phyloP scores from a whole-genome alignment of 2,113 vertebrate species.

The Lamprotornis superbus region DNA sequence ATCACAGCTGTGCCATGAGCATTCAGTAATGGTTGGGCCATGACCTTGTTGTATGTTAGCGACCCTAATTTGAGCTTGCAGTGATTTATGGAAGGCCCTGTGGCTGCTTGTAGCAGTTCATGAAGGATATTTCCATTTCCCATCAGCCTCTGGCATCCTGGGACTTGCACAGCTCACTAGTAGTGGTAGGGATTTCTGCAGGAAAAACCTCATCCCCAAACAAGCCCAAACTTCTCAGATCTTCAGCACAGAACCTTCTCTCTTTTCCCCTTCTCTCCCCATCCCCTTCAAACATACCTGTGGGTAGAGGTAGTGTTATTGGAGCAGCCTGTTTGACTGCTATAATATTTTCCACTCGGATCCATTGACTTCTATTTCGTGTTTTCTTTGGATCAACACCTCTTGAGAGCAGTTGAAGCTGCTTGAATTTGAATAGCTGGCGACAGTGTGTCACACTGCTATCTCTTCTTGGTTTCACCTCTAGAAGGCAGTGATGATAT shows the following conservation, averaged over 20 bases:
- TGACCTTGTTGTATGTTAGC: not conserved
- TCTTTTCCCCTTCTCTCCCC: slow-evolving; percentile 39
- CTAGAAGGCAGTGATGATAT: slow-evolving; percentile 61
- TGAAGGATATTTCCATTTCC: slow-evolving; percentile 2
- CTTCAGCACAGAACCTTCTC: slow-evolving; percentile 51
- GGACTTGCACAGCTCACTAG: not conserved
- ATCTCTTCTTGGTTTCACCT: slow-evolving; percentile 57
- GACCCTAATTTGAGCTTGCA: not conserved
- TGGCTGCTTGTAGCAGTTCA: not conserved
- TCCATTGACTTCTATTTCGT: slow-evolving; percentile 64
- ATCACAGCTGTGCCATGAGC: not conserved
- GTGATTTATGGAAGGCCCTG: not conserved
- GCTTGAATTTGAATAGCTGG: slow-evolving; percentile 34
- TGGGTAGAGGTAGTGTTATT: slow-evolving; percentile 70
- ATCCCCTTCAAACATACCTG: slow-evolving; percentile 64
- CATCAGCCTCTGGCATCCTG: not conserved
- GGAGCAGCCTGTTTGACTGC: slow-evolving; percentile 63
- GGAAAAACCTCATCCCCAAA: slow-evolving; percentile 2
- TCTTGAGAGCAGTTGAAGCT: slow-evolving; percentile 38
- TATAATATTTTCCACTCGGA: slow-evolving; percentile 69
- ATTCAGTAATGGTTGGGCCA: not conserved
- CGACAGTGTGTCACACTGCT: slow-evolving; percentile 42
- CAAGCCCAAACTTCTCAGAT: slow-evolving; percentile 1
- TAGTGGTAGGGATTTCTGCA: slow-evolving; percentile 1
- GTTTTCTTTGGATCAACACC: slow-evolving; percentile 67